phyloP scores from a whole-genome alignment of 2,888 invertebrate genomes.

The Drosophila engyochracea region DNA sequence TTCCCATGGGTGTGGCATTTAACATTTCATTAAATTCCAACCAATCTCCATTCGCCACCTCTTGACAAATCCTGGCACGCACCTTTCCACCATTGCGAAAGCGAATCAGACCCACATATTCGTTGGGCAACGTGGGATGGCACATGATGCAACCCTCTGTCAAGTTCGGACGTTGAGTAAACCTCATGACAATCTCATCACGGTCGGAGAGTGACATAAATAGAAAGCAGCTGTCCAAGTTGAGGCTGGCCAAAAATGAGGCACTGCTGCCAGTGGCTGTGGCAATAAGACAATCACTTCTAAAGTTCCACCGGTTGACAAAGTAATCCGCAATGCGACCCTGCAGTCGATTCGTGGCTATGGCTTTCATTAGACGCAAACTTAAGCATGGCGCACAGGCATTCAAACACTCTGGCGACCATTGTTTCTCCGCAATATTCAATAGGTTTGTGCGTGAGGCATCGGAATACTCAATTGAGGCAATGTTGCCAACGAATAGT shows the following conservation, averaged over 20 bases:
- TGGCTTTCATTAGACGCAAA: slow-evolving; percentile 90
- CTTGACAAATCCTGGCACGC: slow-evolving; percentile 90
- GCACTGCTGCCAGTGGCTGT: slow-evolving; percentile 97
- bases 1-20: slow-evolving; percentile 92
- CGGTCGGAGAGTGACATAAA: slow-evolving; percentile 95
- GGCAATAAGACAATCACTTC: slow-evolving; percentile 90
- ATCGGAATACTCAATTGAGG: slow-evolving; percentile 56
- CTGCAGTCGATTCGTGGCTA: slow-evolving; percentile 89
- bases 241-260: slow-evolving; percentile 92
- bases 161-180: slow-evolving; percentile 88
- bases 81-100: slow-evolving; percentile 96
- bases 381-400: slow-evolving; percentile 90
- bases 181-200: slow-evolving; percentile 93
- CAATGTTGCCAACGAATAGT: slow-evolving; percentile 58
- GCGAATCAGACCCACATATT: slow-evolving; percentile 94
- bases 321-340: slow-evolving; percentile 92
- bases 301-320: slow-evolving; percentile 93
- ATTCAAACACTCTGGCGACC: slow-evolving; percentile 90
- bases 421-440: slow-evolving; percentile 90
- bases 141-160: slow-evolving; percentile 93
- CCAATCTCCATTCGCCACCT: slow-evolving; percentile 92
- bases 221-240: slow-evolving; percentile 90
- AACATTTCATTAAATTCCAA: slow-evolving; percentile 92
- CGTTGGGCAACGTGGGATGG: slow-evolving; percentile 91
- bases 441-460: slow-evolving; percentile 86